A percentile compares a stretch with the other conserved stretches of the same genome.
phyloP scores from a whole-genome alignment of 2,113 vertebrate species.

The Saccopteryx bilineata region DNA sequence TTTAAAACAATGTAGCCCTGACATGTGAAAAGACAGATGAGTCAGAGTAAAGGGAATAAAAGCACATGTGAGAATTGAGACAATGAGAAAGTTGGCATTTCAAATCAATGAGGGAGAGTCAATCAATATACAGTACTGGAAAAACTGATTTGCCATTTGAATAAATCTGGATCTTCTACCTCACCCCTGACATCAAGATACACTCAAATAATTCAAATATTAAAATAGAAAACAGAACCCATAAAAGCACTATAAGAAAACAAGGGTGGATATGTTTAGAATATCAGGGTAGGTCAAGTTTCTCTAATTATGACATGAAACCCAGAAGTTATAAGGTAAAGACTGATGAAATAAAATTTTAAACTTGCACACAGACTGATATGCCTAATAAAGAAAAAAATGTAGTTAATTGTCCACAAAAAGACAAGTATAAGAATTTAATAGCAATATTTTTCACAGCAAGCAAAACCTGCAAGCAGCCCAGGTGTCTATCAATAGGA shows the following conservation, averaged over 20 bases:
- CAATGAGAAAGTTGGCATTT: background rate
- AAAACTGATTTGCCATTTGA: background rate
- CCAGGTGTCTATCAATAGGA: background rate
- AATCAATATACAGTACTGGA: background rate
- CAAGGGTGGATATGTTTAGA: background rate
- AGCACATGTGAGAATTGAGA: background rate
- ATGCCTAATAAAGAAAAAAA: constrained; percentile 31
- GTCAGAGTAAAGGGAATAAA: constrained; percentile 2
- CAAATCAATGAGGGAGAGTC: background rate
- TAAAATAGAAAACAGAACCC: constrained; percentile 12
- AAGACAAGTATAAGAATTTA: background rate
- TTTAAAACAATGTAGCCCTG: background rate
- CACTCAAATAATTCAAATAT: background rate
- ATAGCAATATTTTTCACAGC: background rate
- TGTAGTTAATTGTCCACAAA: background rate
- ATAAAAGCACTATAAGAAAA: constrained; percentile 46
- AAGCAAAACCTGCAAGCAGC: background rate
- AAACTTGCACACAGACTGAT: constrained; percentile 33
- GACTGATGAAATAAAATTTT: background rate
- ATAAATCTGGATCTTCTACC: background rate
- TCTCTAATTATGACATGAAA: background rate
- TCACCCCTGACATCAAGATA: background rate
- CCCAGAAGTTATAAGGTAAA: background rate
- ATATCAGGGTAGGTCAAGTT: background rate
- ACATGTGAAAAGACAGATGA: background rate